Evolutionary conservation across 2,113 vertebrate species (phyloP).

Genomic region (Marmota monax): DNA sequence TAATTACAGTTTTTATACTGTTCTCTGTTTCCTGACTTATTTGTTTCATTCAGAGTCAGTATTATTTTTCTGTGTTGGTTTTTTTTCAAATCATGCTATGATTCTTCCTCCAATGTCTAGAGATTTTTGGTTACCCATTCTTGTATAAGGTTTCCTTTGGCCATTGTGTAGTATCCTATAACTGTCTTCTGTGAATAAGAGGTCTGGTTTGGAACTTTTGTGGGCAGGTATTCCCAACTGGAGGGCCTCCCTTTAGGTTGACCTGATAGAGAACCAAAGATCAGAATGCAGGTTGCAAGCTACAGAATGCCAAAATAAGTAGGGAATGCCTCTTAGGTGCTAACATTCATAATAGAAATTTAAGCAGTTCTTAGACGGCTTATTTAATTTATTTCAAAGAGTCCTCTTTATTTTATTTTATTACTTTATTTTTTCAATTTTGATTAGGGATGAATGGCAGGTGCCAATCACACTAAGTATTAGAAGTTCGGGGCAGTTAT

Average conservation of each 20-base stretch:
- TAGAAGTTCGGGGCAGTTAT: background rate
- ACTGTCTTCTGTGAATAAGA: background rate
- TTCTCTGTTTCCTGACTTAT: background rate
- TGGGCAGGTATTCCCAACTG: background rate
- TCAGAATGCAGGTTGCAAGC: background rate
- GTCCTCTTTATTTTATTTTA: background rate
- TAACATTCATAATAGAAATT: background rate
- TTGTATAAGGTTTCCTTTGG: background rate
- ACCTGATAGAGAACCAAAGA: background rate
- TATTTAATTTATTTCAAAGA: background rate
- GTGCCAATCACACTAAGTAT: background rate
- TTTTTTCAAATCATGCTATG: background rate
- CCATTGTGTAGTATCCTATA: background rate
- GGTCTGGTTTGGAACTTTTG: background rate
- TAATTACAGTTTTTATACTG: background rate
- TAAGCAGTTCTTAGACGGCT: background rate
- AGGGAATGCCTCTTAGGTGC: background rate
- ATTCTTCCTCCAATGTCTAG: background rate
- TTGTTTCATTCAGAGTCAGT: background rate
- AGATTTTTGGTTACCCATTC: background rate
- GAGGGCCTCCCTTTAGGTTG: background rate
- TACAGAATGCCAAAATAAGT: background rate
- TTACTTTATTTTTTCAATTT: background rate
- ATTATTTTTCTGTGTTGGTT: background rate
- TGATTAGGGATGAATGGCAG: background rate